These are phyloP conservation scores for Oxyruncus cristatus DNA, from an alignment of 2,113 vertebrate species.

Conservation along the genomic window DNA sequence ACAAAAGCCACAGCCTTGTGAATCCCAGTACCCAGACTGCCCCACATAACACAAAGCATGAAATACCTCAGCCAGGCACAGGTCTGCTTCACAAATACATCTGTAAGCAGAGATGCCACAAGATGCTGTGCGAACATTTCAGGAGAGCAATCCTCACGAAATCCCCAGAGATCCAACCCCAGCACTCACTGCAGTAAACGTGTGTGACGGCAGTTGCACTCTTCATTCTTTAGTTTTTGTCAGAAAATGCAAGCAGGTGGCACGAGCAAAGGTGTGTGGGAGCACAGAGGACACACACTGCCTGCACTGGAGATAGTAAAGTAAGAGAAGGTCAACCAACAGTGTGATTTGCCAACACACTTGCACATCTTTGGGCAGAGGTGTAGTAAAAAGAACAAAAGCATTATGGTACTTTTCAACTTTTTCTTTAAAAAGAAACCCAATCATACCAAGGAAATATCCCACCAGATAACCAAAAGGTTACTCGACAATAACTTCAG, in stretches of 20 bases:
- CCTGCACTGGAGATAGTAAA: not conserved
- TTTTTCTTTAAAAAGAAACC: not conserved
- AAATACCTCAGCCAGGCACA: not conserved
- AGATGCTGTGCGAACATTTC: not conserved
- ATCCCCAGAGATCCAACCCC: not conserved
- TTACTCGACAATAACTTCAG: conserved; percentile 52
- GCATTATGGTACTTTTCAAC: not conserved
- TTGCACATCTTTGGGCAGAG: not conserved
- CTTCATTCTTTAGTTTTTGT: not conserved
- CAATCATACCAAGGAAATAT: not conserved
- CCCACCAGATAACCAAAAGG: conserved; percentile 55
- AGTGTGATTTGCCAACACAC: not conserved
- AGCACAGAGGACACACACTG: fast-evolving
- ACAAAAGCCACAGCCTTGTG: not conserved
- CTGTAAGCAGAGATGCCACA: not conserved
- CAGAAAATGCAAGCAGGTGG: not conserved
- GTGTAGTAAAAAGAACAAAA: not conserved
- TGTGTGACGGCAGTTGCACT: not conserved
- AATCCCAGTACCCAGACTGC: not conserved
- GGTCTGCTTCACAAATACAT: not conserved
- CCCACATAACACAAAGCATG: not conserved
- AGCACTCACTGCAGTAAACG: not conserved
- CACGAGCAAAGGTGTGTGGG: not conserved
- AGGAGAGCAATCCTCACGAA: not conserved
- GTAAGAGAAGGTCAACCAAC: not conserved